Conservation (phyloP, 2,113 vertebrate species). For the Carassius gibelio region DNA sequence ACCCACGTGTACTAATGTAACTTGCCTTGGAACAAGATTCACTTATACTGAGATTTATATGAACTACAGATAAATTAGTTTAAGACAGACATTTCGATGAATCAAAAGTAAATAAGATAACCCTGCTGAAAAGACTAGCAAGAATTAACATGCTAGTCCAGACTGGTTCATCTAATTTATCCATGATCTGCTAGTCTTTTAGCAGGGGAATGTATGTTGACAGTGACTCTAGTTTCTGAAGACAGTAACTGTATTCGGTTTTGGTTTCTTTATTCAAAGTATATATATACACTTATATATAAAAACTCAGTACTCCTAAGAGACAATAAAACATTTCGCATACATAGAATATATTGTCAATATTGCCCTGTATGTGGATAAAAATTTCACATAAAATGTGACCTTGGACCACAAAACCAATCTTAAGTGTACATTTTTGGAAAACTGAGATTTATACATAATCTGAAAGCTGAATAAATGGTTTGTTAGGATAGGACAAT, state of each 20-base stretch:
- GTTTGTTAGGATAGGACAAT: too few relatives aligned
- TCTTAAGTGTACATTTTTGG: too few relatives aligned
- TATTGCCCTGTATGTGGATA: slow-evolving; percentile 23
- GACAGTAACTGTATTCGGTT: not conserved
- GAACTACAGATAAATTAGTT: slow-evolving; percentile 17
- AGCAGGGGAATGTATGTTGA: not conserved
- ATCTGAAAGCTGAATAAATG: too few relatives aligned
- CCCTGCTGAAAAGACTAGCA: not conserved
- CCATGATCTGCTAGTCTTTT: not conserved
- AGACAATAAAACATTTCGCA: not conserved
- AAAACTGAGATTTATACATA: too few relatives aligned
- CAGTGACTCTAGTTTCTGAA: not conserved
- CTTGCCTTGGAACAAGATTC: not conserved
- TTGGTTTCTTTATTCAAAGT: not conserved
- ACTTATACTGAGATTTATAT: not conserved
- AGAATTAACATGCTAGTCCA: not conserved
- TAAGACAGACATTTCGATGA: not conserved
- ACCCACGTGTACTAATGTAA: slow-evolving; percentile 22
- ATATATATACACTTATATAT: not conserved
- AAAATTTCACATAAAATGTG: not conserved
- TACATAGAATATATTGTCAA: slow-evolving; percentile 30
- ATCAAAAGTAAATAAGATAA: slow-evolving; percentile 9
- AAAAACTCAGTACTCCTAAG: not conserved
- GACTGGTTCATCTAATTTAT: not conserved
- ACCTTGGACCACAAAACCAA: too few relatives aligned